These are phyloP conservation scores for Noctua janthina DNA, from an alignment of 2,888 invertebrate species.

Conservation along the genomic window DNA sequence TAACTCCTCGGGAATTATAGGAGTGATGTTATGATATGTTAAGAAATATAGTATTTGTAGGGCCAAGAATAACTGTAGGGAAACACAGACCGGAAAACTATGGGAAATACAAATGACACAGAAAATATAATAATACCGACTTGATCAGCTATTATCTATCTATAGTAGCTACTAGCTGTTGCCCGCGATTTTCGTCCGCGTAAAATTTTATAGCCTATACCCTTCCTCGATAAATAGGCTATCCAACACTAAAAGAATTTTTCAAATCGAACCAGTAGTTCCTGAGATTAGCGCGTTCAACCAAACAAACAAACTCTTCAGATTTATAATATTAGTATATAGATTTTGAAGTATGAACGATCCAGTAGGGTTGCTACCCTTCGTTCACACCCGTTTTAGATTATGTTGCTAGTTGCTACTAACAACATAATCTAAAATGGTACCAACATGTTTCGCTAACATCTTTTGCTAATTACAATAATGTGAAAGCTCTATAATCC, in stretches of 20 bases:
- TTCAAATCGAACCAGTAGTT: too few relatives aligned
- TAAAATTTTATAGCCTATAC: too few relatives aligned
- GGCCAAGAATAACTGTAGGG: not conserved
- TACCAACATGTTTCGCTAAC: slow-evolving; percentile 30
- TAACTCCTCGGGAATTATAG: not conserved
- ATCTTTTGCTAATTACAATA: slow-evolving; percentile 31
- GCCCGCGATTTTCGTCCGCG: too few relatives aligned
- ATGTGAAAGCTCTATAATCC: slow-evolving; percentile 33
- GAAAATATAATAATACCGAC: not conserved
- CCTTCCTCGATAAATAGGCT: too few relatives aligned
- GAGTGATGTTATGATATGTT: not conserved
- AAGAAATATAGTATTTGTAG: not conserved
- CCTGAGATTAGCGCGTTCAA: too few relatives aligned
- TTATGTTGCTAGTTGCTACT: not conserved
- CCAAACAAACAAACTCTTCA: too few relatives aligned
- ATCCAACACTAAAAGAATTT: too few relatives aligned
- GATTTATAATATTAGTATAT: too few relatives aligned
- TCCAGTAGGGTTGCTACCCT: not conserved
- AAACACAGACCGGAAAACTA: not conserved
- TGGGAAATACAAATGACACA: not conserved
- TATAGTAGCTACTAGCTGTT: too few relatives aligned
- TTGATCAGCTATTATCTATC: not conserved
- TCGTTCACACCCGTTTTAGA: too few relatives aligned
- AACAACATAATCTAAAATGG: slow-evolving; percentile 7
- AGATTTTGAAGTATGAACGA: too few relatives aligned